Evolutionary conservation across 2,797 vertebrate genomes (phyloP).

Genomic region (Mareca penelope): DNA sequence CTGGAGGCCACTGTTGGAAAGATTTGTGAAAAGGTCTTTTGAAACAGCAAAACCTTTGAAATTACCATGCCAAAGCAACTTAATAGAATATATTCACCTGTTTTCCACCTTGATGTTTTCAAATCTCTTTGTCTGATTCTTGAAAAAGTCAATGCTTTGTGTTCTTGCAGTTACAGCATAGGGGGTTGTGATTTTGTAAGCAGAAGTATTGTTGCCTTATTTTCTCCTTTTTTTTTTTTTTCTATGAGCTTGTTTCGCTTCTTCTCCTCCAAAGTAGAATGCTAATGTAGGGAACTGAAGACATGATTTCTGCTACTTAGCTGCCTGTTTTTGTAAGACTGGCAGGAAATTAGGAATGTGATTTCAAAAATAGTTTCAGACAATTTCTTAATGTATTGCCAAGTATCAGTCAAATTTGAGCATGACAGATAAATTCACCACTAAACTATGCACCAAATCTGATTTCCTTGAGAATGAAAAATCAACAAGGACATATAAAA

Average conservation of each 20-base stretch:
- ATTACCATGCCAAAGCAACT: background rate
- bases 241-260: background rate
- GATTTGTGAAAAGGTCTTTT: background rate
- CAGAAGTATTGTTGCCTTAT: background rate
- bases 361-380: background rate
- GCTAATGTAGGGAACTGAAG: background rate
- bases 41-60: background rate
- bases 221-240: background rate
- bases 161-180: background rate
- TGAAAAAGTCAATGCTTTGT: background rate
- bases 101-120: background rate
- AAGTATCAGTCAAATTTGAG: background rate
- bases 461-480: background rate
- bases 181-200: background rate
- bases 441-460: background rate
- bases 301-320: background rate
- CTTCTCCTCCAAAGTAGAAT: background rate
- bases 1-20: background rate
- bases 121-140: background rate
- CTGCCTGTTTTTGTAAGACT: background rate
- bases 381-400: background rate
- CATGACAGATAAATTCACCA: background rate
- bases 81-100: background rate
- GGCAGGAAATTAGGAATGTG: background rate
- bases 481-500: background rate